Percentiles rank a stretch among this genome's conserved stretches.
Evolutionary conservation across 1,140 invertebrate species (phyloP).

Genomic region (Druon quercuslanigerum): DNA sequence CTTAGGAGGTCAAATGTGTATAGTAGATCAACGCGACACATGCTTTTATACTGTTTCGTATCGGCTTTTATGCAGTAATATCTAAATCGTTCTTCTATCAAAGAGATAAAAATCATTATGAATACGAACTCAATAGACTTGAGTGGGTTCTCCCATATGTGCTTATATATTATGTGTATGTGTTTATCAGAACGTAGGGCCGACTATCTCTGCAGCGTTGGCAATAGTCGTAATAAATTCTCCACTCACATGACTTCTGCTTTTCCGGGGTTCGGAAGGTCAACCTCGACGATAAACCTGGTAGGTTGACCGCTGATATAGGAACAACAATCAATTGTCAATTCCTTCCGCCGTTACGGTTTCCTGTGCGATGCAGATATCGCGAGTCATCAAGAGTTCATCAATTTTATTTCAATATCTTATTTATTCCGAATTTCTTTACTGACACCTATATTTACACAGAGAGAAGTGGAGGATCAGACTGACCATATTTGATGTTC

Average conservation of each 20-base stretch:
- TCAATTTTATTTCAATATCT: too few relatives aligned
- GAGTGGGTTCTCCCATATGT: neutral
- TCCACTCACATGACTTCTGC: conserved; percentile 51
- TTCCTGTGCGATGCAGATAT: conserved; percentile 24
- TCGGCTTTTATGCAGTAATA: conserved; percentile 28
- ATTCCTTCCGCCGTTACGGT: conserved; percentile 1
- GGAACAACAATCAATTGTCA: conserved; percentile 3
- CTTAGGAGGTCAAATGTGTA: too few relatives aligned
- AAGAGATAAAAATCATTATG: conserved; percentile 41
- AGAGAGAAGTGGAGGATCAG: too few relatives aligned
- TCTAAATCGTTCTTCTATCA: conserved; percentile 47
- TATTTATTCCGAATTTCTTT: too few relatives aligned
- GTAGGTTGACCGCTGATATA: conserved; percentile 27
- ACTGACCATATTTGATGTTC: too few relatives aligned
- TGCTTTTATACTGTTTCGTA: too few relatives aligned
- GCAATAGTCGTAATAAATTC: conserved; percentile 58
- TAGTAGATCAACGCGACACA: too few relatives aligned
- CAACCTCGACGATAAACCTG: conserved; percentile 41
- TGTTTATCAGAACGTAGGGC: conserved; percentile 28
- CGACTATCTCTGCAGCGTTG: conserved; percentile 39
- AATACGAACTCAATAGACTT: conserved; percentile 31
- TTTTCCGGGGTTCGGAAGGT: conserved; percentile 55
- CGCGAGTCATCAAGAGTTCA: neutral
- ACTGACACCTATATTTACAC: too few relatives aligned
- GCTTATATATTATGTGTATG: neutral